Evolutionary conservation across 2,113 vertebrate species (phyloP).

Genomic region (Dermatemys mawii): DNA sequence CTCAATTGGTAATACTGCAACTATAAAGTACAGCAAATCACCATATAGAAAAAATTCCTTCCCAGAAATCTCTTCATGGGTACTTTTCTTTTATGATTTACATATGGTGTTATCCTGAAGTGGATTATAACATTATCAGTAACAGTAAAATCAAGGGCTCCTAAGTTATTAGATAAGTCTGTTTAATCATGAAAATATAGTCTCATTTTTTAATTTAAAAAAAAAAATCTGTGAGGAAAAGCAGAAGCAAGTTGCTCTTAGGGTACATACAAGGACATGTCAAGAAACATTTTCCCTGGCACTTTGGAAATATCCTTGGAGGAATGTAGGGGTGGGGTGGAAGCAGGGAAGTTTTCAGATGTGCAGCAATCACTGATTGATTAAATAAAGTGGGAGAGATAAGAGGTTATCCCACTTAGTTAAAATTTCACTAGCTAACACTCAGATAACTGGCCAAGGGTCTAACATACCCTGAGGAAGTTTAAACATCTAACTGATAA

Average conservation of each 20-base stretch:
- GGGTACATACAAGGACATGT: neutral
- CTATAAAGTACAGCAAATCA: neutral
- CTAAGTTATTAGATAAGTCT: neutral
- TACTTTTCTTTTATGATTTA: neutral
- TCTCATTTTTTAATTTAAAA: neutral
- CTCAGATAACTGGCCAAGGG: slow-evolving; percentile 42
- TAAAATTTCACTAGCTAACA: slow-evolving; percentile 62
- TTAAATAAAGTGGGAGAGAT: slow-evolving; percentile 47
- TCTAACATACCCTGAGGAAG: slow-evolving; percentile 2
- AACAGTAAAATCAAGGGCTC: neutral
- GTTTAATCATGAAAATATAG: neutral
- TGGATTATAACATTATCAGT: too few species aligned
- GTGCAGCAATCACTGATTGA: neutral
- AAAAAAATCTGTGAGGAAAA: neutral
- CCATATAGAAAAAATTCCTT: neutral
- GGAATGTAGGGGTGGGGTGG: neutral
- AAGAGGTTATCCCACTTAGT: slow-evolving; percentile 36
- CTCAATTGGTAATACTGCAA: neutral
- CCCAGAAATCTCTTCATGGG: neutral
- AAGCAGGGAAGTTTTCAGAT: neutral
- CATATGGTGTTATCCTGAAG: too few species aligned
- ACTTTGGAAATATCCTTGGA: neutral
- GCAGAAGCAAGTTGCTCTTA: neutral
- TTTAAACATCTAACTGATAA: slow-evolving; percentile 63
- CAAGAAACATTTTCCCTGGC: neutral